These are phyloP conservation scores for Anthopleura xanthogrammica DNA, from an alignment of 92 coral and sea anemone species.

Conservation along the genomic window DNA sequence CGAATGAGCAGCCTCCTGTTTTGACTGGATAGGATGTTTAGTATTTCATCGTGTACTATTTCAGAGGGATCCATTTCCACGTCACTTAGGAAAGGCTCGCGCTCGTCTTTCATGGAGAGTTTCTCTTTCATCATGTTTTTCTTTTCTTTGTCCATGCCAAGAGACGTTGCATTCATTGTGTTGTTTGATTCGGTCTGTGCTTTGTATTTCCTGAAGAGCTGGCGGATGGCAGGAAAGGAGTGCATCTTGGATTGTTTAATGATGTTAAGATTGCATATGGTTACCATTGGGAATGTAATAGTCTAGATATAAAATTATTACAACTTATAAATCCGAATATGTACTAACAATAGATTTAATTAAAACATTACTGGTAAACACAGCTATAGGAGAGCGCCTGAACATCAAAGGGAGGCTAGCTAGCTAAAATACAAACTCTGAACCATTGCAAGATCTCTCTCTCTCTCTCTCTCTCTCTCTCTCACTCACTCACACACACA, in stretches of 20 bases:
- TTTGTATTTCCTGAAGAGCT: not conserved
- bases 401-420: too few relatives aligned
- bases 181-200: constrained; percentile 9
- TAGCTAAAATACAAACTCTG: too few relatives aligned
- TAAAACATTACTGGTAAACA: too few relatives aligned
- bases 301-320: constrained; percentile 34
- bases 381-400: too few relatives aligned
- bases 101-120: not conserved
- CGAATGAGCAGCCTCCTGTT: constrained; percentile 26
- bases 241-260: constrained; percentile 43
- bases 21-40: constrained; percentile 35
- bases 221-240: constrained; percentile 29
- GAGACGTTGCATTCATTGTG: not conserved
- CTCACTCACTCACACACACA: too few relatives aligned
- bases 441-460: too few relatives aligned
- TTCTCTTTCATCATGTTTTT: constrained; percentile 20
- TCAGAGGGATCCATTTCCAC: constrained; percentile 50
- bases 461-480: too few relatives aligned
- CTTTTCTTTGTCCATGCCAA: constrained; percentile 5
- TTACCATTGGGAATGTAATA: constrained; percentile 78
- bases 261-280: constrained; percentile 89
- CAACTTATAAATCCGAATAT: too few relatives aligned
- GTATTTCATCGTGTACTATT: constrained; percentile 60
- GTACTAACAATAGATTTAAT: too few relatives aligned
- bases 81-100: constrained; percentile 17